Conservation (phyloP, 1,140 invertebrate species). For the Diachasmimorpha longicaudata region DNA sequence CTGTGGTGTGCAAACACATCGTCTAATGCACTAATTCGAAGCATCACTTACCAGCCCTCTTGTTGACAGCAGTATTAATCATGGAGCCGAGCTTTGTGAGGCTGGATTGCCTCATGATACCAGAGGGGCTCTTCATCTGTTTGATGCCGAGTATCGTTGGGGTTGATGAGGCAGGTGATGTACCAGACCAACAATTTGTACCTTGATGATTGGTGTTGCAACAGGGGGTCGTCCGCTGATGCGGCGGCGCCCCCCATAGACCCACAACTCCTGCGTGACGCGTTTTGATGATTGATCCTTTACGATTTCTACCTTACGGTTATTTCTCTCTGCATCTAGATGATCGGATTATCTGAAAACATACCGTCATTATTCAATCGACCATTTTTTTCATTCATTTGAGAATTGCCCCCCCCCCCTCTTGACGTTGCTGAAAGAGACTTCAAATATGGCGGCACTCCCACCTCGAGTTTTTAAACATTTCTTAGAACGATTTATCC, state of each 20-base stretch:
- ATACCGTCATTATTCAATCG: not conserved
- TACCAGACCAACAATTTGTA: conserved; percentile 48
- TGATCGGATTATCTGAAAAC: not conserved
- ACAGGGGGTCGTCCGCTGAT: conserved; percentile 52
- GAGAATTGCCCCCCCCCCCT: too few relatives aligned
- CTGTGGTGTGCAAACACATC: too few relatives aligned
- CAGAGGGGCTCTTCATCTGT: conserved; percentile 61
- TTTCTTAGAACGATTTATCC: too few relatives aligned
- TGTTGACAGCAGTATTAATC: conserved; percentile 70
- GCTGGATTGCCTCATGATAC: conserved; percentile 71
- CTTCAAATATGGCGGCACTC: too few relatives aligned
- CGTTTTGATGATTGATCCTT: conserved; percentile 48
- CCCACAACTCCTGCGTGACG: conserved; percentile 62
- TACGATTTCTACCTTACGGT: not conserved
- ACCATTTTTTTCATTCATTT: too few relatives aligned
- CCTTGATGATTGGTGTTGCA: conserved; percentile 48
- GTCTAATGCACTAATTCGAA: too few relatives aligned
- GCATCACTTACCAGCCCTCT: conserved; percentile 52
- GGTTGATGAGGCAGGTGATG: conserved; percentile 36
- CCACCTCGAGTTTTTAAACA: too few relatives aligned
- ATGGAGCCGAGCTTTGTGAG: conserved; percentile 72
- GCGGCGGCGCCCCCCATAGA: conserved; percentile 61
- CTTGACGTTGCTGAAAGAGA: too few relatives aligned
- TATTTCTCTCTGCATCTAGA: not conserved
- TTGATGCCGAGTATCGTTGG: conserved; percentile 42